Evolutionary conservation across 92 coral and sea anemone species (phyloP).

Genomic region (Porites cylindrica): DNA sequence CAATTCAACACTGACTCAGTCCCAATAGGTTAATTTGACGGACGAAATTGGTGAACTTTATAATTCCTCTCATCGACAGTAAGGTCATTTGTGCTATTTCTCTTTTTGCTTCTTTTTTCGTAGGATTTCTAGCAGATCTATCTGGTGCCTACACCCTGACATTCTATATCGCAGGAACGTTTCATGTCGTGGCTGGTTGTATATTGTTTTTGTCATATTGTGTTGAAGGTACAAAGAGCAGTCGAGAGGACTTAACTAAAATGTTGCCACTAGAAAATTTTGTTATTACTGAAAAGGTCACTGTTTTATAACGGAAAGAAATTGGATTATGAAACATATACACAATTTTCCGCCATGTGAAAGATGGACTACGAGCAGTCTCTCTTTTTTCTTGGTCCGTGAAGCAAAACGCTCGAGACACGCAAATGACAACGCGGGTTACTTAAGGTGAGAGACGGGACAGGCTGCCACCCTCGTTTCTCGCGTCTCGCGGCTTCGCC

Average conservation of each 20-base stretch:
- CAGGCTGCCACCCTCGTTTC: no score
- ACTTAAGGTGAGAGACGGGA: no score
- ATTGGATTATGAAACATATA: no score
- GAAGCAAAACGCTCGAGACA: no score
- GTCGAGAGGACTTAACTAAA: not conserved
- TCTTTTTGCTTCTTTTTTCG: not conserved
- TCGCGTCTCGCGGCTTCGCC: no score
- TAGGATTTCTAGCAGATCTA: conserved; percentile 22
- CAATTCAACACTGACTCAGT: no score
- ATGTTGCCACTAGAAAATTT: not conserved
- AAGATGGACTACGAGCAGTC: no score
- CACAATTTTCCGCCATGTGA: no score
- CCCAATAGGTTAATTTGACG: not conserved
- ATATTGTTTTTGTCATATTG: conserved; percentile 15
- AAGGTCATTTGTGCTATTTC: not conserved
- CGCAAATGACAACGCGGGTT: no score
- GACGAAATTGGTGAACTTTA: no score
- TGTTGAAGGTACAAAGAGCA: not conserved
- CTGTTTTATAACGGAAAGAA: not conserved
- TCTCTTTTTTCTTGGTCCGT: no score
- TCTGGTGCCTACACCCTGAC: conserved; percentile 23
- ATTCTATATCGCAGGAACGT: conserved; percentile 11
- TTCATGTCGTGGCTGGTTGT: conserved; percentile 12
- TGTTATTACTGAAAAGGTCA: conserved; percentile 20
- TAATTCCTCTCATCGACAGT: no score